These are phyloP conservation scores for Ciona savignyi DNA, from an alignment of 23 tunicate species.

Conservation along the genomic window DNA sequence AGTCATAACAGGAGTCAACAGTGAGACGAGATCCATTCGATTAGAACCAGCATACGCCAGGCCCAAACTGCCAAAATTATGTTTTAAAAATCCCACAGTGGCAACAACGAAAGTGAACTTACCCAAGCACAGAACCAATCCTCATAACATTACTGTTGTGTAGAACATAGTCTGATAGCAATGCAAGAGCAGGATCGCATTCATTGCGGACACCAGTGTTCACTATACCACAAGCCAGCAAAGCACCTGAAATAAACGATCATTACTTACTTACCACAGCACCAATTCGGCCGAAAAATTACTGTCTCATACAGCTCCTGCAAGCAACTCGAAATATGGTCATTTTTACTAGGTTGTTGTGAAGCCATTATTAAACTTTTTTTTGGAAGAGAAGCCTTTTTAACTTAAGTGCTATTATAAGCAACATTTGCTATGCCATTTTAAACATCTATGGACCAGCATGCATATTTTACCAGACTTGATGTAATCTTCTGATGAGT, in stretches of 20 bases:
- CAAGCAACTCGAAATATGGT: no score
- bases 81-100: no score
- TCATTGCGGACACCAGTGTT: constrained; percentile 88
- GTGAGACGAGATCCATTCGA: constrained; percentile 51
- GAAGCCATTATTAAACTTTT: no score
- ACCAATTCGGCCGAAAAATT: no score
- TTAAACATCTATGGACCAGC: no score
- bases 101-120: constrained; percentile 4
- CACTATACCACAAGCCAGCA: constrained; percentile 95
- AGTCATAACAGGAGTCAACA: constrained; percentile 60
- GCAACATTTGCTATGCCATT: no score
- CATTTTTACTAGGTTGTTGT: no score
- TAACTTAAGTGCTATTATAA: no score
- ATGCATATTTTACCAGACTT: constrained; percentile 61
- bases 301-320: no score
- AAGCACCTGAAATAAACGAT: constrained; percentile 56
- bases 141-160: constrained; percentile 82
- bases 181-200: constrained; percentile 95
- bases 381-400: no score
- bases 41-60: constrained; percentile 93
- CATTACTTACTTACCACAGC: no score
- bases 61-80: constrained; percentile 71
- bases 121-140: constrained; percentile 88
- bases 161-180: constrained; percentile 84
- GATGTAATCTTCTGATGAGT: constrained; percentile 93